phyloP scores from a whole-genome alignment of 2,113 vertebrate genomes.

The Corythornis cristatus region DNA sequence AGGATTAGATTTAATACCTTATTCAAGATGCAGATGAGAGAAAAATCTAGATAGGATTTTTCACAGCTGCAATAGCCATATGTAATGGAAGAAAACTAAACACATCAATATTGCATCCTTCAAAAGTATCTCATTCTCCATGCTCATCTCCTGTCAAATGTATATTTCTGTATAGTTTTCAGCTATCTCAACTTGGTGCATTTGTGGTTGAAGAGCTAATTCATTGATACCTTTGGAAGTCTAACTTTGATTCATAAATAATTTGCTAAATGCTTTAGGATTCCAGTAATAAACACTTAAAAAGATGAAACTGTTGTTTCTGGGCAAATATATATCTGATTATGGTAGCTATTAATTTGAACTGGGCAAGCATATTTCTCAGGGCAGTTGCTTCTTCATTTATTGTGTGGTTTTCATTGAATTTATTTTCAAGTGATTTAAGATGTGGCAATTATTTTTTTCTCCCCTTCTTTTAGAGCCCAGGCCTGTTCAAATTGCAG shows the following conservation, averaged over 20 bases:
- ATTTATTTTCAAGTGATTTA: background rate
- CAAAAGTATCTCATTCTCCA: background rate
- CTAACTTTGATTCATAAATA: background rate
- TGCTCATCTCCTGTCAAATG: background rate
- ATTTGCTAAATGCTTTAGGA: background rate
- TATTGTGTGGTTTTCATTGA: background rate
- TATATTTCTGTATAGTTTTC: background rate
- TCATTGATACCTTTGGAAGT: background rate
- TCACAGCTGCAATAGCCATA: background rate
- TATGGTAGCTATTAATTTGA: background rate
- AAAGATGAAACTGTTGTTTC: background rate
- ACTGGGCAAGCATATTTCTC: background rate
- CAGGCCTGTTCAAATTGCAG: slow-evolving; percentile 62
- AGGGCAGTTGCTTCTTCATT: background rate
- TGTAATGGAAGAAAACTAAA: background rate
- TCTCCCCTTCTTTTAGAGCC: slow-evolving; percentile 61
- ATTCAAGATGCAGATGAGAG: background rate
- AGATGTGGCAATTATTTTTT: background rate
- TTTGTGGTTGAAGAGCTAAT: background rate
- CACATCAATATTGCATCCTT: background rate
- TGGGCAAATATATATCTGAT: background rate
- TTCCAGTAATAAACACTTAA: background rate
- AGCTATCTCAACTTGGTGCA: background rate
- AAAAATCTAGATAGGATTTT: background rate
- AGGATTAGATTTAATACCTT: background rate